Evolutionary conservation across 1,140 invertebrate genomes (phyloP), one percentile per base, ranked within the genome.

Genomic region (Aphelenchoides avenae): DNA sequence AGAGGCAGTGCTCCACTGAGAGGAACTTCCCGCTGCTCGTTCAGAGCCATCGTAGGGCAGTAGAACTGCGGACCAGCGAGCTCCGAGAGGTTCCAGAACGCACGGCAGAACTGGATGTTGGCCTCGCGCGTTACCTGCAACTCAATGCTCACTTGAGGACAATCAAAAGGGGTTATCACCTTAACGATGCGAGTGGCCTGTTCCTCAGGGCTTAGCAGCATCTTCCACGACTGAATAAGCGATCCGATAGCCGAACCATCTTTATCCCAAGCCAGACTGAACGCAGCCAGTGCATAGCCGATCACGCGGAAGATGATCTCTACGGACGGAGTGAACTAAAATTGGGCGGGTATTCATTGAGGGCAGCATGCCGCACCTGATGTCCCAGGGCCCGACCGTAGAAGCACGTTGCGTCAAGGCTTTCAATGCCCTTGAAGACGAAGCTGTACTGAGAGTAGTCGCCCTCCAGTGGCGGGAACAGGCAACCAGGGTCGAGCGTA

Each of bases 61-160:
- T 88, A 83, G 47, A 88, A 80, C 30, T 84, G 84, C 20, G 87
- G 86, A 54, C 88, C 77, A 55, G 85, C 83, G 51, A 83, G 85
- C 77, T 96, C 91, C 61, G 88, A 86, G 1, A 95, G 80, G 70
- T 87, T 86, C 91, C 91, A 95, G 78, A 95, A 95, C 1, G 88
- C 84, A 80, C 95, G 90, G 73, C 91, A 91, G 78, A 96, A 96
- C 61, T 89, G 86, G 0, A 95, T 86, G 73, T 87, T 87, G 5
- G 88, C 87, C 73, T 89, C 87, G 70, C 89, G 87, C 2, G 88
- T 88, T 3, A 79, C 69, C 57, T 60, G 7, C 36, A 61, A 40
- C 30, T 5, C 22, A 26, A 2, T 9, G n/a, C n/a, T n/a, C n/a
- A n/a, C n/a, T n/a, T n/a, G n/a, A n/a, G n/a, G n/a, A n/a, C n/a